phyloP scores from a whole-genome alignment of 2,797 vertebrate species.

The Tympanoctomys barrerae region DNA sequence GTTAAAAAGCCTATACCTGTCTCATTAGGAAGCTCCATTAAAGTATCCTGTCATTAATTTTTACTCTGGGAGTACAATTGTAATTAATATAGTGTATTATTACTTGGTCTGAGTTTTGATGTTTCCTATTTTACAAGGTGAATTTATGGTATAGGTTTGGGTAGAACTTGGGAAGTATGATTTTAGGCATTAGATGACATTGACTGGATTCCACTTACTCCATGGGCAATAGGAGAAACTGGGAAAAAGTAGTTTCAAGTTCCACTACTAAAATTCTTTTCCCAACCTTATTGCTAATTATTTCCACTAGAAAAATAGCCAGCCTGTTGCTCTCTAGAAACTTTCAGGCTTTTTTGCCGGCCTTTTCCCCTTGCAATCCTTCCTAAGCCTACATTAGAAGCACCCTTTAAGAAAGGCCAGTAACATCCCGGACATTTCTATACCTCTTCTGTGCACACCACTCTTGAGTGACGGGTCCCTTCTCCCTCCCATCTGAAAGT shows the following conservation, averaged over 20 bases:
- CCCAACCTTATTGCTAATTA: neutral
- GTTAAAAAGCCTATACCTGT: neutral
- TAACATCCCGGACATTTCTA: neutral
- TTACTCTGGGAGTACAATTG: neutral
- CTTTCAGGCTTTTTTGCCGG: neutral
- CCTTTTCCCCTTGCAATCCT: neutral
- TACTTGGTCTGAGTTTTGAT: neutral
- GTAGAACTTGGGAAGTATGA: neutral
- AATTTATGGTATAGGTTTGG: neutral
- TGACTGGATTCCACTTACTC: neutral
- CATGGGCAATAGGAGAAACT: neutral
- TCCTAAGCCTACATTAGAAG: neutral
- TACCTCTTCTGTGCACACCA: neutral
- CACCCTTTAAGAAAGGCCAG: neutral
- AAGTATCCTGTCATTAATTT: slow-evolving; percentile 46
- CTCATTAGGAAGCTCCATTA: slow-evolving; percentile 28
- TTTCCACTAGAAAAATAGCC: neutral
- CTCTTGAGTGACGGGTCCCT: neutral
- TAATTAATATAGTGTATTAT: neutral
- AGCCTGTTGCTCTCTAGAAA: neutral
- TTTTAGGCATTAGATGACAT: neutral
- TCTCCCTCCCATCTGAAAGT: neutral
- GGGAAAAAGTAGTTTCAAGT: neutral
- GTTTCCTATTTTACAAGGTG: neutral
- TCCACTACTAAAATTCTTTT: neutral